Evolutionary conservation across 2,113 vertebrate species (phyloP).

Genomic region (Plecturocebus donacophilus): DNA sequence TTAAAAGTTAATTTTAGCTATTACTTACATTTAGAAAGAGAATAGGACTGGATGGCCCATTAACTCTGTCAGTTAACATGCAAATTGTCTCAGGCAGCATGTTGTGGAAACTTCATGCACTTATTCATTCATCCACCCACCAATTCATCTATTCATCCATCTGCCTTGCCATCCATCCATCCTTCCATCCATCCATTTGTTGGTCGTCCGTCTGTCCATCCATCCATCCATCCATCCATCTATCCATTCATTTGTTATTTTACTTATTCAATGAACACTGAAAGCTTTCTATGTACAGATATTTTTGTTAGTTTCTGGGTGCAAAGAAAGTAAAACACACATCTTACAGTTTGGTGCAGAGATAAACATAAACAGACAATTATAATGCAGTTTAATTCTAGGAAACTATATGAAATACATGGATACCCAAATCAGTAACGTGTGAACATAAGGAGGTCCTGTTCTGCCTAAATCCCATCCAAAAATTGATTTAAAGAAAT

Average conservation of each 20-base stretch:
- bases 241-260: not conserved
- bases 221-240: fast-evolving
- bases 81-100: not conserved
- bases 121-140: not conserved
- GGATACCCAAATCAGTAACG: not conserved
- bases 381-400: not conserved
- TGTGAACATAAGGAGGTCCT: not conserved
- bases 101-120: fast-evolving
- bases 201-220: no score
- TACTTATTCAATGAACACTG: not conserved
- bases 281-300: not conserved
- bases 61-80: not conserved
- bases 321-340: not conserved
- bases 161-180: fast-evolving
- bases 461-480: not conserved
- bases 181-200: no score
- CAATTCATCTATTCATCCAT: fast-evolving
- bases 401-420: not conserved
- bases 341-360: not conserved
- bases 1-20: not conserved
- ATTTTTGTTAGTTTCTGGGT: not conserved
- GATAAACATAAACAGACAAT: not conserved
- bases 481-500: not conserved
- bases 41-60: not conserved
- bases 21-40: not conserved